Conservation (phyloP, 2,113 vertebrate genomes). For the Anser brachyrhynchus region DNA sequence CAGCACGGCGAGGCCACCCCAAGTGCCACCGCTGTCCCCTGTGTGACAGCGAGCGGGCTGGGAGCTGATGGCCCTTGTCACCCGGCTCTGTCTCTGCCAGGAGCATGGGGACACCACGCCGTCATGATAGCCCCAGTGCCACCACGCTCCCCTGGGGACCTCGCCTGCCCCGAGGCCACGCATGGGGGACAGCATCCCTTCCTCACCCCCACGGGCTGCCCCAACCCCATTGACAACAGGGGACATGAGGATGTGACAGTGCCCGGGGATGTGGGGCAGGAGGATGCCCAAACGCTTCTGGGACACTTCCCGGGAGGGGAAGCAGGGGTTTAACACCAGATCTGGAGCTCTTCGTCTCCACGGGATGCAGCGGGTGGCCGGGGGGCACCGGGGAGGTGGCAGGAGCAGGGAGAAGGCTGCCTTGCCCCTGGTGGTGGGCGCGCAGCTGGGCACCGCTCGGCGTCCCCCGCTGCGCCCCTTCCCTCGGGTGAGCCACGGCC, state of each 20-base stretch:
- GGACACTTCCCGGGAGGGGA: too few relatives aligned
- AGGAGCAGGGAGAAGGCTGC: background rate
- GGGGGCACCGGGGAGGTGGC: fast-evolving
- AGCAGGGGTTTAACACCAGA: background rate
- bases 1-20: too few relatives aligned
- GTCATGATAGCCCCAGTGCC: background rate
- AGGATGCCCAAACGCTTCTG: background rate
- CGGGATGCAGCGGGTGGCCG: background rate
- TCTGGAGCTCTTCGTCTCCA: background rate
- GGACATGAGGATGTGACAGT: background rate
- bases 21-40: background rate
- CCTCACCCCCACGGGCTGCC: background rate
- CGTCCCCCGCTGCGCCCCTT: background rate
- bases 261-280: too few relatives aligned
- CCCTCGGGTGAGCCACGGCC: background rate
- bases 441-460: background rate
- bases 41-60: background rate
- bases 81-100: background rate
- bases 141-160: background rate
- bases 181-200: background rate
- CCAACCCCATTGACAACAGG: background rate
- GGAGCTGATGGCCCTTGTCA: background rate
- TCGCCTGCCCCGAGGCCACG: background rate
- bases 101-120: background rate
- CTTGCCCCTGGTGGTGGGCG: background rate